These are phyloP conservation scores for Gulo gulo DNA, from an alignment of 2,113 vertebrate species.

Conservation along the genomic window DNA sequence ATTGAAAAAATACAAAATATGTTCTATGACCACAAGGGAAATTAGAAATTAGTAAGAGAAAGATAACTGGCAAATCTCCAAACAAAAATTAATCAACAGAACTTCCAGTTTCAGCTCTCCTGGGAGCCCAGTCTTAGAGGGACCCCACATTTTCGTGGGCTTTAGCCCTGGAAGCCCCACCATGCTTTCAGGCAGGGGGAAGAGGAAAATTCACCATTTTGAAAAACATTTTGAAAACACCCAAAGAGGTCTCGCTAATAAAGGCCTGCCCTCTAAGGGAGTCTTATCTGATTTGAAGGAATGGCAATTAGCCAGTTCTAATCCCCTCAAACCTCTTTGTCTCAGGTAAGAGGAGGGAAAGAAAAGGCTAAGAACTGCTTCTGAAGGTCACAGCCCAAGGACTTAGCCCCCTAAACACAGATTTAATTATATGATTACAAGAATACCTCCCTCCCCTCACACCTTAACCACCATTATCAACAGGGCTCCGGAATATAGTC, in stretches of 20 bases:
- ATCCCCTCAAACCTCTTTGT: not conserved
- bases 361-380: not conserved
- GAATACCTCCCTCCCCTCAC: not conserved
- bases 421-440: not conserved
- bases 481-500: not conserved
- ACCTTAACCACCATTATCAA: not conserved
- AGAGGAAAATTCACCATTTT: not conserved
- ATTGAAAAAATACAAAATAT: not conserved
- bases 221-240: not conserved
- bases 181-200: not conserved
- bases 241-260: not conserved
- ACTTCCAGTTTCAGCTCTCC: not conserved
- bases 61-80: not conserved
- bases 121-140: not conserved
- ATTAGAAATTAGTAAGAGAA: not conserved
- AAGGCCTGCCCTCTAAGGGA: not conserved
- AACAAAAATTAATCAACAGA: not conserved
- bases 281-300: not conserved
- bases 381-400: not conserved
- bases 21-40: not conserved
- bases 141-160: not conserved
- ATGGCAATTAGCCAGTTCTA: not conserved
- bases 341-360: not conserved
- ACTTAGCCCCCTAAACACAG: not conserved
- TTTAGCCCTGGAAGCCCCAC: not conserved